Conservation (phyloP, 2,888 invertebrate genomes). For the Oxycera nigricornis region DNA sequence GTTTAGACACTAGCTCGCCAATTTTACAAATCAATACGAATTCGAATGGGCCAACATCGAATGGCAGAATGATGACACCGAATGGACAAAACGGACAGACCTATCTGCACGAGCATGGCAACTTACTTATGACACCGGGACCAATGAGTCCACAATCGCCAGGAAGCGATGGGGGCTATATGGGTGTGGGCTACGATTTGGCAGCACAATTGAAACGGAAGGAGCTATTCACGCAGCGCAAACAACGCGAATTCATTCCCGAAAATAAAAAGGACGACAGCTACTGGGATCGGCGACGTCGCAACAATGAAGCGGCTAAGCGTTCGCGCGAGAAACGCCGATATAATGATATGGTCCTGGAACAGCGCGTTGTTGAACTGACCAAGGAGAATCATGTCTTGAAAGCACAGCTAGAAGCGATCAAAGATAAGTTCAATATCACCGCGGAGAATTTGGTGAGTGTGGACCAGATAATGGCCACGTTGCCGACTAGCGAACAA, state of each 20-base stretch:
- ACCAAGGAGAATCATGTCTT: slow-evolving; percentile 95
- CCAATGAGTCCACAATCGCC: slow-evolving; percentile 36
- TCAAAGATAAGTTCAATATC: slow-evolving; percentile 92
- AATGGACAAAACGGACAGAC: neutral
- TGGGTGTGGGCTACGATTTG: slow-evolving; percentile 44
- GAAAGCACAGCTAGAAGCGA: slow-evolving; percentile 89
- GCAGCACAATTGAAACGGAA: slow-evolving; percentile 69
- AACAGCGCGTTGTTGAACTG: slow-evolving; percentile 90
- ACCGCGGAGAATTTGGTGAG: slow-evolving; percentile 86
- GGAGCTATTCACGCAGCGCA: slow-evolving; percentile 87
- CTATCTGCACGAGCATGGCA: slow-evolving; percentile 22
- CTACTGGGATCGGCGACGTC: slow-evolving; percentile 94
- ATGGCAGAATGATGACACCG: neutral
- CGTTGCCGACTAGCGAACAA: slow-evolving; percentile 83
- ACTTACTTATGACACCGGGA: slow-evolving; percentile 6
- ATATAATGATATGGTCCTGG: slow-evolving; percentile 95
- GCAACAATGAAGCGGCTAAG: slow-evolving; percentile 98
- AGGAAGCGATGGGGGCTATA: slow-evolving; percentile 22
- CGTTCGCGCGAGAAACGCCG: slow-evolving; percentile 95
- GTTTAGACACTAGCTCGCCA: slow-evolving; percentile 48
- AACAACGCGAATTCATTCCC: slow-evolving; percentile 95
- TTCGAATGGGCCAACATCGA: slow-evolving; percentile 47
- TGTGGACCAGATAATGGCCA: slow-evolving; percentile 87
- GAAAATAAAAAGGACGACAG: slow-evolving; percentile 96
- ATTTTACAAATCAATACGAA: slow-evolving; percentile 63